Base-by-base conservation (phyloP, 1,140 invertebrate genomes). In the Bombus picipes region DNA sequence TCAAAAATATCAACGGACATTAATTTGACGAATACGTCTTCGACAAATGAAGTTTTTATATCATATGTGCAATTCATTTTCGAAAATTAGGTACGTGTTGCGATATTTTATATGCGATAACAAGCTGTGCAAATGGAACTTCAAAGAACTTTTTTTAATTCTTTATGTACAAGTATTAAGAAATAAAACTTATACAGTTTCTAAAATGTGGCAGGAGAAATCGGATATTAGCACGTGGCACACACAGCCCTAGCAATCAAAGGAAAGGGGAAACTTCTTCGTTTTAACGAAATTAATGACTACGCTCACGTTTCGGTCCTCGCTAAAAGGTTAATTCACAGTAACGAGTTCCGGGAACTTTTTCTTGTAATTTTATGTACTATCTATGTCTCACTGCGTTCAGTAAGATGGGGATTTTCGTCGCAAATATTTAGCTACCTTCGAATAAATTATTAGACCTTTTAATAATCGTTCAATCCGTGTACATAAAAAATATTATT, bases 161-260 rank as follows among this genome's bases (percentile, higher is more conserved):
- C 0, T 9, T 15, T n/a, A 15, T 1, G 18, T n/a, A 47, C n/a
- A 53, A 6, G 2, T 15, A 47, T 5, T 12, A 13, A 28, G 28
- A 39, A 13, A 25, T 53, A 3, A 39, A 57, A 22, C 28, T 22
- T 53, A 4, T 22, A 28, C 5, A 66, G 32, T 22, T 66, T 18
- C 5, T 3, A 9, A 10, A 9, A 37, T 4, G 1, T 12, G 1
- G 6, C 39, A 13, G 10, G n/a, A 47, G 66, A 39, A n/a, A 15
- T 4, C 22, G 41, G 18, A 37, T 65, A 32, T 62, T 47, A 43
- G 18, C 41, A 32, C 37, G 28, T 28, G 53, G 8, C 47, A 47
- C 47, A 43, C 41, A 22, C 47, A 90, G 89, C 83, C 75, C 81
- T 74, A 87, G 76, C 80, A 62, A 87, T 77, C 62, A 71, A 82